Evolutionary conservation across 2,888 invertebrate genomes (phyloP).

Genomic region (Teinopalpus imperialis): DNA sequence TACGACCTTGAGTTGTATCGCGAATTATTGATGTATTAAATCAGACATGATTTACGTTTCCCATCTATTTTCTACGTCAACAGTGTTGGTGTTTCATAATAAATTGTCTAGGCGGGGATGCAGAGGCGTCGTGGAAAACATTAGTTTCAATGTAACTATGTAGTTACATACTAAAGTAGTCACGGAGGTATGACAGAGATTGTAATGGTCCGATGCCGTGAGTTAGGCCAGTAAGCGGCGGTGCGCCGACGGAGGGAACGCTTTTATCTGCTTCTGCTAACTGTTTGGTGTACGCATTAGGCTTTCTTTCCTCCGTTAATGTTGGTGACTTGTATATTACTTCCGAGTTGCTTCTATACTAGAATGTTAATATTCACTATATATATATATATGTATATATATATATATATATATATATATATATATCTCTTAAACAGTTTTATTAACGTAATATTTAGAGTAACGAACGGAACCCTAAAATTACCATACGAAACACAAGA

Average conservation of each 20-base stretch:
- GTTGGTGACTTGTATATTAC: conserved; percentile 11
- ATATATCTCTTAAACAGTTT: too few species aligned
- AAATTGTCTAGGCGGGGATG: conserved; percentile 39
- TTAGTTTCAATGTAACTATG: conserved; percentile 37
- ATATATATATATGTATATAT: too few species aligned
- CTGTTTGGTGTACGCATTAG: conserved; percentile 16
- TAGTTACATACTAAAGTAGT: conserved; percentile 34
- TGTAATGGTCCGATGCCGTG: conserved; percentile 23
- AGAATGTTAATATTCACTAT: too few species aligned
- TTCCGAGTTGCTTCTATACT: too few species aligned
- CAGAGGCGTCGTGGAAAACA: conserved; percentile 18
- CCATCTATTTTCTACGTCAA: conserved; percentile 44
- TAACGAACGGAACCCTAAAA: too few species aligned
- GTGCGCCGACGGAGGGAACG: conserved; percentile 23
- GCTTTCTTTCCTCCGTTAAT: conserved; percentile 22
- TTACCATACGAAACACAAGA: too few species aligned
- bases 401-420: too few species aligned
- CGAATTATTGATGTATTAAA: conserved; percentile 58
- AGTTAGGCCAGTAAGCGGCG: conserved; percentile 15
- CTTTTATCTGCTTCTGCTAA: conserved; percentile 23
- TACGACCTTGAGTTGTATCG: conserved; percentile 61
- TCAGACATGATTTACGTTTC: conserved; percentile 59
- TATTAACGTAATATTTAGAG: too few species aligned
- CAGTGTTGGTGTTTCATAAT: conserved; percentile 55
- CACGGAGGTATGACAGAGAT: conserved; percentile 26